Evolutionary conservation across 2,797 vertebrate species (phyloP), one percentile per base, ranked within the genome.

Genomic region (Cyprinella venusta): DNA sequence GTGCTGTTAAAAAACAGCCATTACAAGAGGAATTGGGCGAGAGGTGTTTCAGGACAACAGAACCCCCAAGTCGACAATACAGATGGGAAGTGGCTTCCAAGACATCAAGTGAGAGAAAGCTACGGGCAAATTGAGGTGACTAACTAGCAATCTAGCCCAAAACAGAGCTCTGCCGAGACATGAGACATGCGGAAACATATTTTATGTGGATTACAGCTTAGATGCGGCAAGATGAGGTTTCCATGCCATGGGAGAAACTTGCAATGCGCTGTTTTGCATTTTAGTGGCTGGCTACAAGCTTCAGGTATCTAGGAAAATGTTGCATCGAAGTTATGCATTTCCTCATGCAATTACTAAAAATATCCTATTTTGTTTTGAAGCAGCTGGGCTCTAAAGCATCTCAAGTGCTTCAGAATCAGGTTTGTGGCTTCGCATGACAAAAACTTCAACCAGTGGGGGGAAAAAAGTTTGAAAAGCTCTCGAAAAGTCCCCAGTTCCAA

Each of bases 401-500:
- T 86, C 80, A 77, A 84, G 69, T 82, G 75, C 67, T 33, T 70
- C 24, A 59, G 82, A 87, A 86, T 88, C 84, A 84, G 82, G 81
- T 87, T 85, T 84, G 85, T 76, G 75, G 79, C 81, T 87, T 84
- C 63, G 75, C 84, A 86, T 59, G 56, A 86, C 65, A 84, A 85
- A 68, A 42, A 86, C 85, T 72, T 54, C 76, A 86, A 83, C 71
- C 79, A 82, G 71, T 87, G 30, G 56, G 72, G 78, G 74, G 15
- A 59, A 65, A 65, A 84, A 86, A 86, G 79, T 85, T 92, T 93
- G 93, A 92, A 91, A 92, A 91, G 92, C 93, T 94, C 94, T 94
- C 92, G 93, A 94, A 94, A 95, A 96, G 96, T 94, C 94, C 95
- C 94, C 93, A 63, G 50, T 78, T 78, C 40, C 54, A 42, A 24